phyloP scores from a whole-genome alignment of 1,140 invertebrate genomes.

The Venturia canescens region DNA sequence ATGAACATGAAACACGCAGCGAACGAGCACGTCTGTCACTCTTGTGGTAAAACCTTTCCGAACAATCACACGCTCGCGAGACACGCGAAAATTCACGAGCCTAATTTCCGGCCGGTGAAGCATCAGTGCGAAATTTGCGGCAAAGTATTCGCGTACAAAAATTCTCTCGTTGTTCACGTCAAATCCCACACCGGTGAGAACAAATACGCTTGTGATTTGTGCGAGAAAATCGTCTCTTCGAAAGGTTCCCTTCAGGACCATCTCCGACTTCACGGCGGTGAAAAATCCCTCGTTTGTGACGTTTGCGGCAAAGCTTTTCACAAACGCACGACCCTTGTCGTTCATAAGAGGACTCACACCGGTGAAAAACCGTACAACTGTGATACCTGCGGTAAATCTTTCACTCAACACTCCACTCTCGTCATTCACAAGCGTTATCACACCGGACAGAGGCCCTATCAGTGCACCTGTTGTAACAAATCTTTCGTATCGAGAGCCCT shows the following conservation, averaged over 20 bases:
- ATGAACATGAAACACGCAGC: constrained; percentile 70
- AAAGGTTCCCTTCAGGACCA: constrained; percentile 77
- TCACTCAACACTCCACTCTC: constrained; percentile 84
- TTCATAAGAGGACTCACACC: constrained; percentile 83
- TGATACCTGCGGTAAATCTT: constrained; percentile 85
- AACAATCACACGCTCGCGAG: constrained; percentile 70
- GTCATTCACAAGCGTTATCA: constrained; percentile 83
- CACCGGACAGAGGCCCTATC: constrained; percentile 81
- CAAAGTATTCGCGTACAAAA: constrained; percentile 74
- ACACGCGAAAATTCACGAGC: constrained; percentile 77
- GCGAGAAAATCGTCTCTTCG: constrained; percentile 76
- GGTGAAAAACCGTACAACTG: constrained; percentile 88
- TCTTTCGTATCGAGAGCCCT: constrained; percentile 75
- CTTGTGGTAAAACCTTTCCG: constrained; percentile 65
- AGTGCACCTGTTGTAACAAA: constrained; percentile 79
- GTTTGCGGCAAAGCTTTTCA: constrained; percentile 87
- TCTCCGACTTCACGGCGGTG: constrained; percentile 78
- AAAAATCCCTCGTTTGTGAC: constrained; percentile 80
- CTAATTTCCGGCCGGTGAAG: constrained; percentile 69
- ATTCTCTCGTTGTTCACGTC: constrained; percentile 75
- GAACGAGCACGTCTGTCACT: constrained; percentile 67
- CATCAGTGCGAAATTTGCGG: constrained; percentile 75
- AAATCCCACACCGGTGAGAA: constrained; percentile 83
- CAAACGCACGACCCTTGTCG: constrained; percentile 81
- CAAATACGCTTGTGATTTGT: constrained; percentile 85